Evolutionary conservation across 1,140 invertebrate genomes (phyloP).

Genomic region (Papilio glaucus): DNA sequence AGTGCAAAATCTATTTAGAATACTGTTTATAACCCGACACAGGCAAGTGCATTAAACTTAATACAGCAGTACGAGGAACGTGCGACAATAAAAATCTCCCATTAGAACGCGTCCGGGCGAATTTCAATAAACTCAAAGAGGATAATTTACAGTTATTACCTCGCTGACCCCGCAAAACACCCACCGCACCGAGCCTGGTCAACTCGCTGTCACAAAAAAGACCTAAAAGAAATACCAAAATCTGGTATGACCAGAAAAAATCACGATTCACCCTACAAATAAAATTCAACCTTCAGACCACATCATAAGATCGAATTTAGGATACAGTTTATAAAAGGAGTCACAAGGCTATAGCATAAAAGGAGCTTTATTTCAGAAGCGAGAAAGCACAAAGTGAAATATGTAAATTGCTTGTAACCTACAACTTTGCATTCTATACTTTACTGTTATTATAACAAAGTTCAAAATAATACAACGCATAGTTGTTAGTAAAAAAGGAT

Average conservation of each 20-base stretch:
- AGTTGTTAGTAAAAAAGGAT: constrained; percentile 74
- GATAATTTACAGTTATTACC: constrained; percentile 83
- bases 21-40: not conserved
- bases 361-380: constrained; percentile 81
- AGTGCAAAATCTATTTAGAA: not conserved
- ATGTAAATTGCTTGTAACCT: constrained; percentile 60
- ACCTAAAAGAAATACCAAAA: constrained; percentile 71
- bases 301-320: constrained; percentile 49
- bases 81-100: constrained; percentile 55
- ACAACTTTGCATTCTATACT: constrained; percentile 47
- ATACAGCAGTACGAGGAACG: constrained; percentile 44
- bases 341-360: constrained; percentile 62
- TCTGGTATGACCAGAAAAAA: constrained; percentile 80
- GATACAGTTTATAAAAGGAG: constrained; percentile 41
- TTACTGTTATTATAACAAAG: constrained; percentile 43
- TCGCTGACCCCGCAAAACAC: constrained; percentile 81
- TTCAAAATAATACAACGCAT: constrained; percentile 47
- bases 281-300: constrained; percentile 53
- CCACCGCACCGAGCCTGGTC: constrained; percentile 71
- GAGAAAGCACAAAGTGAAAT: constrained; percentile 81
- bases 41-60: constrained; percentile 35
- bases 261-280: constrained; percentile 27
- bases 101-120: constrained; percentile 71
- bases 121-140: constrained; percentile 80
- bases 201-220: constrained; percentile 72